phyloP scores from a whole-genome alignment of 1,140 invertebrate genomes.

The Mamestra configurata region DNA sequence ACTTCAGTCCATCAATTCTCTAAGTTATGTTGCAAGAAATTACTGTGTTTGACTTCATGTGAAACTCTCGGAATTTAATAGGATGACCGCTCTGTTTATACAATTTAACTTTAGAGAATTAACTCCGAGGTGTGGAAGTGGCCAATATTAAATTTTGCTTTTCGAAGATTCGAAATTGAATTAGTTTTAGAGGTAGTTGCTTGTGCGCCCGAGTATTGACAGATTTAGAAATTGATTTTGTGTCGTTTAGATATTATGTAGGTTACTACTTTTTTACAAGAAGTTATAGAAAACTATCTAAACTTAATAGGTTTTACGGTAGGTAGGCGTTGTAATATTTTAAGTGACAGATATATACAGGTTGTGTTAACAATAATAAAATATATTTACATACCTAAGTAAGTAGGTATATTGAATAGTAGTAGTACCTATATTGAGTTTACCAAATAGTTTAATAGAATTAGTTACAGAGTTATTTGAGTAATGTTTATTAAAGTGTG shows the following conservation, averaged over 20 bases:
- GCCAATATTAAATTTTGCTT: not conserved
- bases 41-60: not conserved
- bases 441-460: too few species aligned
- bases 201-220: not conserved
- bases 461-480: not conserved
- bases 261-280: not conserved
- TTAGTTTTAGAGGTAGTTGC: not conserved
- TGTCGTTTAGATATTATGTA: not conserved
- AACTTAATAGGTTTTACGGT: slow-evolving; percentile 5
- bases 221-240: not conserved
- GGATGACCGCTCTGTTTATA: not conserved
- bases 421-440: not conserved
- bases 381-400: slow-evolving; percentile 31
- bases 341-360: not conserved
- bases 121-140: not conserved
- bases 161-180: not conserved
- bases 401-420: too few species aligned
- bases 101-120: slow-evolving; percentile 18
- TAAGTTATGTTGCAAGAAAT: slow-evolving; percentile 9
- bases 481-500: not conserved
- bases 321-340: slow-evolving; percentile 40
- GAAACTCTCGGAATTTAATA: not conserved
- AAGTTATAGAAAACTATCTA: not conserved
- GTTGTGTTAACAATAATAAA: not conserved
- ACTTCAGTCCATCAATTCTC: slow-evolving; percentile 18